Evolutionary conservation across 2,113 vertebrate genomes (phyloP).

Genomic region (Camelus dromedarius): DNA sequence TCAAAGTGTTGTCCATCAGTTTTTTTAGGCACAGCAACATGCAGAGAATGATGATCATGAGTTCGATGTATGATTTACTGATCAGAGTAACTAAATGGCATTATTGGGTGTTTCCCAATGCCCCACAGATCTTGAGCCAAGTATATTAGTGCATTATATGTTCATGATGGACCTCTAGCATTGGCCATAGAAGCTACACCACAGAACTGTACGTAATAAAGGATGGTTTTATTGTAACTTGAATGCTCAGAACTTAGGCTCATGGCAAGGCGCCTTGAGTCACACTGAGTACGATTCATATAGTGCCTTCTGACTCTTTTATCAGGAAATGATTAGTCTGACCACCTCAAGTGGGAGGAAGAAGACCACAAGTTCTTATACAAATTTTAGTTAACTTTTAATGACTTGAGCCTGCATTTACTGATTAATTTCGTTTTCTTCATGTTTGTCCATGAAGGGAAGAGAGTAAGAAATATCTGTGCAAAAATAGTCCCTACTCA

Average conservation of each 20-base stretch:
- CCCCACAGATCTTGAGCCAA: neutral
- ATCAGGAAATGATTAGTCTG: conserved; percentile 55
- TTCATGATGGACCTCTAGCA: neutral
- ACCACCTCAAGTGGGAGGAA: conserved; percentile 40
- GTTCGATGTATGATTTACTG: neutral
- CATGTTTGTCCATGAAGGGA: neutral
- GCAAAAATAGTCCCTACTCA: neutral
- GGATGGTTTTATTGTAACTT: conserved; percentile 30
- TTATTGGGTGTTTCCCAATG: neutral
- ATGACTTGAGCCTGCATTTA: conserved; percentile 28
- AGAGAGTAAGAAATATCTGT: neutral
- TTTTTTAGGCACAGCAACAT: neutral
- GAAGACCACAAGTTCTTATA: conserved; percentile 63
- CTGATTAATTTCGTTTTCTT: conserved; percentile 46
- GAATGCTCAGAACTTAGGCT: conserved; percentile 53
- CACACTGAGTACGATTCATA: neutral
- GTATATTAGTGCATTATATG: neutral
- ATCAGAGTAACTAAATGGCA: neutral
- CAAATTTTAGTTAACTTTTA: conserved; percentile 71
- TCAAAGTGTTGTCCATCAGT: neutral
- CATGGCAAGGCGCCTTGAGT: conserved; percentile 29
- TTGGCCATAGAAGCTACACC: neutral
- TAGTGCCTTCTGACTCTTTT: conserved; percentile 25
- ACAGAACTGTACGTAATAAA: neutral
- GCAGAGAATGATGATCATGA: neutral